Conservation (phyloP, 2,888 invertebrate species). For the Pasiphila rectangulata region DNA sequence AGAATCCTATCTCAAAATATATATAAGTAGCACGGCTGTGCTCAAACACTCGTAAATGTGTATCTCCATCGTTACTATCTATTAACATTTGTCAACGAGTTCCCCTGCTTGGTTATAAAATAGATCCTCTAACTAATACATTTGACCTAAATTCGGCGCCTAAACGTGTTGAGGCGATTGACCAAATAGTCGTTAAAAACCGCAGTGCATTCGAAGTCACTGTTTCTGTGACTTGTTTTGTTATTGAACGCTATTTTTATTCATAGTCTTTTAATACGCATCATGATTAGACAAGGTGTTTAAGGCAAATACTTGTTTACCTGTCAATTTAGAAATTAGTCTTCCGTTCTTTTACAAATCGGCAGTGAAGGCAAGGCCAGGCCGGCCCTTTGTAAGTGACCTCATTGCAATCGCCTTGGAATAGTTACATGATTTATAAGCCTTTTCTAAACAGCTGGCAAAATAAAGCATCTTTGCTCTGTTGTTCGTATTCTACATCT, state of each 20-base stretch:
- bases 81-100: slow-evolving; percentile 24
- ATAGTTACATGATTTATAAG: slow-evolving; percentile 74
- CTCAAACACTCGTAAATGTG: neutral
- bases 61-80: neutral
- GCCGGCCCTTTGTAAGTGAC: slow-evolving; percentile 73
- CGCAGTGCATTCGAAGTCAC: slow-evolving; percentile 50
- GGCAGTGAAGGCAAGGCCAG: slow-evolving; percentile 71
- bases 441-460: slow-evolving; percentile 62
- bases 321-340: slow-evolving; percentile 42
- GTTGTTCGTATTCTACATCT: slow-evolving; percentile 39
- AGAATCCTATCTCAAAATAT: no score
- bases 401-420: slow-evolving; percentile 76
- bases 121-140: slow-evolving; percentile 55
- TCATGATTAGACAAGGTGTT: no score
- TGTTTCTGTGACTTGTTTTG: slow-evolving; percentile 24
- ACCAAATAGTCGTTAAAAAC: slow-evolving; percentile 66
- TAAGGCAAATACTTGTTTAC: neutral
- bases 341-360: slow-evolving; percentile 64
- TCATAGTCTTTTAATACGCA: no score
- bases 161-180: slow-evolving; percentile 64
- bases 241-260: neutral
- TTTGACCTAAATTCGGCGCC: slow-evolving; percentile 61
- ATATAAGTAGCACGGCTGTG: neutral
- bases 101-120: slow-evolving; percentile 45
- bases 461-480: slow-evolving; percentile 43